Evolutionary conservation across 2,797 vertebrate genomes (phyloP).

Genomic region (Betta splendens): DNA sequence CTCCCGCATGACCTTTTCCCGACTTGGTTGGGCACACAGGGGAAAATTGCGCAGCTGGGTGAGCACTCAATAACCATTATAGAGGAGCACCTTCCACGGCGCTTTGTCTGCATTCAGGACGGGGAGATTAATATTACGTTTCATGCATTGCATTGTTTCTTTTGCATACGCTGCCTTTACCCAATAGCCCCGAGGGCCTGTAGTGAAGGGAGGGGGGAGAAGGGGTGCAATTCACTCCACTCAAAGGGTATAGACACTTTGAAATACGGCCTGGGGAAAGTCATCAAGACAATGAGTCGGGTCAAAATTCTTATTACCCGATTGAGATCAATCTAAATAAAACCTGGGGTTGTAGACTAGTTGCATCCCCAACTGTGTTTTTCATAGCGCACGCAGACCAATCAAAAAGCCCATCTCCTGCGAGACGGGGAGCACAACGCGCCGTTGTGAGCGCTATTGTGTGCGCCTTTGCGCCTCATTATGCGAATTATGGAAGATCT

Average conservation of each 20-base stretch:
- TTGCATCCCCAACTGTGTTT: conserved; percentile 81
- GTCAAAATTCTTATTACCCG: conserved; percentile 78
- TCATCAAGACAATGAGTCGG: conserved; percentile 72
- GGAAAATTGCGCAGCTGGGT: conserved; percentile 75
- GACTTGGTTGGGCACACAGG: conserved; percentile 66
- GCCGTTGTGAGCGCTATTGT: conserved; percentile 76
- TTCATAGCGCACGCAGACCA: conserved; percentile 71
- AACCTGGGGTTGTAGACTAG: conserved; percentile 71
- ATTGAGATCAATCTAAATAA: conserved; percentile 81
- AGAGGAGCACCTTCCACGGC: conserved; percentile 68
- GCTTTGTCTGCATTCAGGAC: conserved; percentile 76
- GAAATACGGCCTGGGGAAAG: conserved; percentile 77
- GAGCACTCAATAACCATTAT: conserved; percentile 74
- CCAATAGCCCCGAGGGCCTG: conserved; percentile 63
- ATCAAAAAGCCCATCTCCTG: conserved; percentile 74
- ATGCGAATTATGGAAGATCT: conserved; percentile 75
- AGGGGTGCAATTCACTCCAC: conserved; percentile 65
- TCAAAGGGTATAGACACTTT: conserved; percentile 75
- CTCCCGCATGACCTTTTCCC: conserved; percentile 69
- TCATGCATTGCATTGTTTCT: conserved; percentile 79
- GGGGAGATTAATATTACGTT: conserved; percentile 83
- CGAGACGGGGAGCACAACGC: conserved; percentile 70
- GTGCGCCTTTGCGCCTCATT: conserved; percentile 78
- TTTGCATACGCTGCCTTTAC: conserved; percentile 70
- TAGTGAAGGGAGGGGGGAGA: conserved; percentile 25